Percentiles rank a stretch among this genome's conserved stretches.
Conservation (phyloP, 2,888 invertebrate genomes). For the Melipona beecheii region DNA sequence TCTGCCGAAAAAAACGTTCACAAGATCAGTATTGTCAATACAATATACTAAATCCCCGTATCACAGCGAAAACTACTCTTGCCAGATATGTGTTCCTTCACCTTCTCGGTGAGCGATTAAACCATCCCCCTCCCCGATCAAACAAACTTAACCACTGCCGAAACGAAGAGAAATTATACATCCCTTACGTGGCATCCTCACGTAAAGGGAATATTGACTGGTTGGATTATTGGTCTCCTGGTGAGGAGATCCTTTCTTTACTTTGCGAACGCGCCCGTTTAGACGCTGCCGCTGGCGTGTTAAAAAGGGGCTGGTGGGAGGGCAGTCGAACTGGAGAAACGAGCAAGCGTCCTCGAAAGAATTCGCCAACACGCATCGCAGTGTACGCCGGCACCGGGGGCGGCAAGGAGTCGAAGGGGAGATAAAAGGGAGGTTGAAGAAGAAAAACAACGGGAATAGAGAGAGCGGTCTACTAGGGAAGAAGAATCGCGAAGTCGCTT, state of each 20-base stretch:
- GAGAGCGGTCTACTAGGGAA: conserved; percentile 57
- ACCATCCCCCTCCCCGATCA: too few species aligned
- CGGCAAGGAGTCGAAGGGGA: not conserved
- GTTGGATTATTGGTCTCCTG: conserved; percentile 57
- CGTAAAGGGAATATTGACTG: conserved; percentile 64
- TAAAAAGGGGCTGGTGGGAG: not conserved
- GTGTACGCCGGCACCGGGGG: too few species aligned
- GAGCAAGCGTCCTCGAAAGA: not conserved
- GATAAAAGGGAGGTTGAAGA: not conserved
- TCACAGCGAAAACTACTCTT: not conserved
- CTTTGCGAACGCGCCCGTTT: conserved; percentile 13
- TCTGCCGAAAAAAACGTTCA: not conserved
- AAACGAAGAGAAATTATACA: conserved; percentile 12
- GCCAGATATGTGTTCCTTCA: too few species aligned
- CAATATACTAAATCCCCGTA: too few species aligned
- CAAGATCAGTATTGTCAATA: not conserved
- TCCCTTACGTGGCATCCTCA: conserved; percentile 29
- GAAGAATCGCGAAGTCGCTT: conserved; percentile 71
- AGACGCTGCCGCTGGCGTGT: conserved; percentile 5
- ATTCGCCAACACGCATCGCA: not conserved
- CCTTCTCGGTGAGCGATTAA: not conserved
- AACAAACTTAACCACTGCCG: not conserved
- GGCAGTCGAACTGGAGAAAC: not conserved
- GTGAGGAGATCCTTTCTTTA: conserved; percentile 34
- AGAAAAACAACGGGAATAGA: conserved; percentile 35